These are phyloP conservation scores for Sphyrna mokarran DNA, from an alignment of 2,113 vertebrate genomes.

Conservation along the genomic window DNA sequence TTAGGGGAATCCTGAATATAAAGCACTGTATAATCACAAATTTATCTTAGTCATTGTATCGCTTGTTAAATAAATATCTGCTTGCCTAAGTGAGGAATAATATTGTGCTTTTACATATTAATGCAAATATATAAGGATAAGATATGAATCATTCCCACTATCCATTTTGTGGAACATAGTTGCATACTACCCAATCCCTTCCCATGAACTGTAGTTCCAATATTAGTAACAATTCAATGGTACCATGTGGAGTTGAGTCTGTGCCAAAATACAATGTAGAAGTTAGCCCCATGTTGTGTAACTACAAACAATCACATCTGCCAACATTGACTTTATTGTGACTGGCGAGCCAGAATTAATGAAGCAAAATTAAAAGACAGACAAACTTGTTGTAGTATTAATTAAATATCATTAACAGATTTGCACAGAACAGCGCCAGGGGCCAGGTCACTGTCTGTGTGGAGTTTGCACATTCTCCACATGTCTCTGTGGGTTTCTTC, in stretches of 20 bases:
- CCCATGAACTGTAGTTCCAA: neutral
- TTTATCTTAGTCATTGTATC: neutral
- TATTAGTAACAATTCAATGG: neutral
- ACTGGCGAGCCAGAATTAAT: neutral
- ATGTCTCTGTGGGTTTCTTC: too few relatives aligned
- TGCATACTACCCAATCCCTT: neutral
- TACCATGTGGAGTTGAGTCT: neutral
- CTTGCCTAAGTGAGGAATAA: neutral
- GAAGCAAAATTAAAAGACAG: neutral
- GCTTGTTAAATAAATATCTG: neutral
- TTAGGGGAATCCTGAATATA: neutral
- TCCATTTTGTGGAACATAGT: neutral
- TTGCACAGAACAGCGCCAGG: neutral
- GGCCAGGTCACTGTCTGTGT: too few relatives aligned
- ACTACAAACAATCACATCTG: conserved; percentile 20
- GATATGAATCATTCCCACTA: neutral
- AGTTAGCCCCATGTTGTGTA: conserved; percentile 10
- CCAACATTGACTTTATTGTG: neutral
- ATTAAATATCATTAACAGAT: neutral
- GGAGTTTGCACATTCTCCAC: too few relatives aligned
- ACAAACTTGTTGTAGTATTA: neutral
- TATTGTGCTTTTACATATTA: neutral
- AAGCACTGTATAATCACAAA: neutral
- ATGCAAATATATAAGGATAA: neutral
- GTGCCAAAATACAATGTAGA: conserved; percentile 4